Evolutionary conservation across 2,113 vertebrate genomes (phyloP).

Genomic region (Anarrhichthys ocellatus): DNA sequence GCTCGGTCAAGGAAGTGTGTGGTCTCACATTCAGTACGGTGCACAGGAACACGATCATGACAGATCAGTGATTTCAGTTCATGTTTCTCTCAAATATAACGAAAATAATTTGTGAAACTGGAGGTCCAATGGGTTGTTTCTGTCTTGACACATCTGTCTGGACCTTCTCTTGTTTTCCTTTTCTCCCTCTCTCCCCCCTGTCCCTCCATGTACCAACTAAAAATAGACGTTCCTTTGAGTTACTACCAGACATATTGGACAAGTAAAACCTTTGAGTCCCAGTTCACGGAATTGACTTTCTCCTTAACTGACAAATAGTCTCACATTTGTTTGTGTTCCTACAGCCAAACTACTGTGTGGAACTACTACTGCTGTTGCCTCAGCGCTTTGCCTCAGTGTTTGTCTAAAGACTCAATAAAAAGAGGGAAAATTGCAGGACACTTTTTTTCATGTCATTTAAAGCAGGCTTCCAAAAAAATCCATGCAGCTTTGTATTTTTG

Average conservation of each 20-base stretch:
- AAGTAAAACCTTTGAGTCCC: constrained; percentile 54
- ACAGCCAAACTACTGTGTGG: not conserved
- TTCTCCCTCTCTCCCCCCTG: not conserved
- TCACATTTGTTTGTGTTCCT: constrained; percentile 19
- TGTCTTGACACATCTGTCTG: constrained; percentile 40
- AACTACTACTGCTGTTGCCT: not conserved
- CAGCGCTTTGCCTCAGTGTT: not conserved
- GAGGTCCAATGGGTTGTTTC: constrained; percentile 14
- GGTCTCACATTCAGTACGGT: not conserved
- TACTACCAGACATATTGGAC: constrained; percentile 54
- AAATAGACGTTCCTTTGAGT: constrained; percentile 69
- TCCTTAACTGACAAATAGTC: constrained; percentile 27
- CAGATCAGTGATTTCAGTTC: constrained; percentile 9
- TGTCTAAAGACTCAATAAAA: not conserved
- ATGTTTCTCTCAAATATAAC: not conserved
- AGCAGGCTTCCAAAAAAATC: not conserved
- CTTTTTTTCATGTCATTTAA: not conserved
- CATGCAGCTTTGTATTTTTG: not conserved
- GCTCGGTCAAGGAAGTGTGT: not conserved
- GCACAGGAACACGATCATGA: not conserved
- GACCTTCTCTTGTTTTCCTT: constrained; percentile 57
- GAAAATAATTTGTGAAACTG: not conserved
- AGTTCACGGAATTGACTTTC: constrained; percentile 63
- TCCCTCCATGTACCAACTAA: constrained; percentile 52
- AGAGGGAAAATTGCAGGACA: not conserved